phyloP scores from a whole-genome alignment of 2,888 invertebrate genomes.

The Cryptocephalus moraei region DNA sequence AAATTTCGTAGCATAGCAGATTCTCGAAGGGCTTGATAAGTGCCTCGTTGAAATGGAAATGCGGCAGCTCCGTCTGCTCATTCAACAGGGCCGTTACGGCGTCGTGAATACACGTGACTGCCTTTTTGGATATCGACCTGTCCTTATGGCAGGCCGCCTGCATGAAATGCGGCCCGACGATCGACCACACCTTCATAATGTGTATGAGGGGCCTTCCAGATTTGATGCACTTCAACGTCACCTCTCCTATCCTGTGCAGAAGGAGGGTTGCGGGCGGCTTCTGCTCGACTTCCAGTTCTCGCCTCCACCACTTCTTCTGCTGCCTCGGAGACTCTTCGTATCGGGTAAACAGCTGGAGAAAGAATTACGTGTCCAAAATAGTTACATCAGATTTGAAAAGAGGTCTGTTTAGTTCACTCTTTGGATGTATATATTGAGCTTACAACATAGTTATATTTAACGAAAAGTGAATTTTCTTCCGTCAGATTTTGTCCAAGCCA shows the following conservation, averaged over 20 bases:
- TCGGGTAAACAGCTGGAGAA: constrained; percentile 30
- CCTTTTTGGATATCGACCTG: constrained; percentile 77
- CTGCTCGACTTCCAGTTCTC: constrained; percentile 32
- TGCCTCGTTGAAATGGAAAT: constrained; percentile 94
- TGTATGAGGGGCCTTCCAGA: constrained; percentile 84
- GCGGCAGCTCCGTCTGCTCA: constrained; percentile 78
- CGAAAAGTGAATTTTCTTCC: too few relatives aligned
- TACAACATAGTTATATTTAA: too few relatives aligned
- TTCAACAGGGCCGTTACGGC: constrained; percentile 79
- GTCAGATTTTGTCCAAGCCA: too few relatives aligned
- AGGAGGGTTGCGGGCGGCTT: constrained; percentile 49
- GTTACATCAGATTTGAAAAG: too few relatives aligned
- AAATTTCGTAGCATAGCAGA: constrained; percentile 82
- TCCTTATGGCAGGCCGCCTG: constrained; percentile 92
- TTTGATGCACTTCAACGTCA: constrained; percentile 75
- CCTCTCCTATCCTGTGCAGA: constrained; percentile 77
- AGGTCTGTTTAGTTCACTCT: too few relatives aligned
- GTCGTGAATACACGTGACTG: constrained; percentile 87
- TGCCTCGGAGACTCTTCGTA: constrained; percentile 37
- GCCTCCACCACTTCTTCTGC: constrained; percentile 40
- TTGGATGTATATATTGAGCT: too few relatives aligned
- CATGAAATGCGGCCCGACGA: constrained; percentile 87
- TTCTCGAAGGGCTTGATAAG: constrained; percentile 93
- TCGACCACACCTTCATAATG: constrained; percentile 86
- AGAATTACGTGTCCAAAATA: not conserved